Evolutionary conservation across 2,113 vertebrate species (phyloP), one percentile per base, ranked within the genome.

Genomic region (Anhinga anhinga): DNA sequence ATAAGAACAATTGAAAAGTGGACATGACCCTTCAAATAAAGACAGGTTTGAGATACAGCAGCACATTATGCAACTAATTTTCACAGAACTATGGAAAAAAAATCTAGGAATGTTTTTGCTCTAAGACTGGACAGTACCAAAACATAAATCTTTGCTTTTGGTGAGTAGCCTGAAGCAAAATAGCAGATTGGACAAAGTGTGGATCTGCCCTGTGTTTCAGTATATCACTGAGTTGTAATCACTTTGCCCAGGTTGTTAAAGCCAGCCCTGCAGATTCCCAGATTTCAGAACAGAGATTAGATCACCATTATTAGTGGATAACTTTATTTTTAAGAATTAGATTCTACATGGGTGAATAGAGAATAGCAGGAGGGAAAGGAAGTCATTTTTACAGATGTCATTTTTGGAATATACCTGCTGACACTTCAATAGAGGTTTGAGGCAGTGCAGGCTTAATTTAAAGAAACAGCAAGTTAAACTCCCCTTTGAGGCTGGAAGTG

Each of bases 331-430:
- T 95, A 34, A 65, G 78, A 91, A 91, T 89, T 93, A 87, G 58
- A 87, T 85, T 94, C 83, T 84, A 82, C 66, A 47, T 55, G 79
- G 45, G 65, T 76, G 89, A 90, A 76, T 52, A 69, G 78, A 76
- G 58, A 91, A 63, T 59, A 87, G 77, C 61, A 82, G 94, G 47
- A 97, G 45, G 53, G 40, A 29, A 88, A 89, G 40, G 16, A 61
- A 93, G 83, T 87, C 25, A 15, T 90, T 90, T 95, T 78, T 83
- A 73, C 36, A 86, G 73, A 80, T 94, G 74, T 83, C 82, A 66
- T 90, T 95, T 96, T 95, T 80, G 49, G 86, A 95, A 73, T 88
- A 72, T 72, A 85, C 78, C 78, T 95, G 87, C 94, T 95, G 94
- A 94, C 81, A 90, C 18, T 26, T 87, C 94, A 90, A 42, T 34